Evolutionary conservation across 2,888 invertebrate species (phyloP).

Genomic region (Odontocolon sp.): DNA sequence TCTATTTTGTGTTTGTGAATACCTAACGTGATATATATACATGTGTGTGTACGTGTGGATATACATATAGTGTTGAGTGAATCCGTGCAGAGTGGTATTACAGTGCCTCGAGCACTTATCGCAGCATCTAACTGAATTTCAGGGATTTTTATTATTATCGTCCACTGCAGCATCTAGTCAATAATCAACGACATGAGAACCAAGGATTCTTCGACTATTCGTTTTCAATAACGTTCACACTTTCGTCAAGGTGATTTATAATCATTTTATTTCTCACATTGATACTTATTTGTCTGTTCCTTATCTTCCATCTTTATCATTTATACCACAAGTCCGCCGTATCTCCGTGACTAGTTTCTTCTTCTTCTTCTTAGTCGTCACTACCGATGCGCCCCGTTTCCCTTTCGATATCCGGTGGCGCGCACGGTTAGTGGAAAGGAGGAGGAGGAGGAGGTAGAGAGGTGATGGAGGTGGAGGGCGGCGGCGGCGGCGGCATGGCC

Average conservation of each 20-base stretch:
- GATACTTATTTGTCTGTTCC: neutral
- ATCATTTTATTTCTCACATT: neutral
- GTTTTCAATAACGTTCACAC: neutral
- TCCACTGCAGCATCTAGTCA: neutral
- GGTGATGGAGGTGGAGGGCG: conserved; percentile 2
- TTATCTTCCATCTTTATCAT: neutral
- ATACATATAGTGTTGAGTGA: conserved; percentile 12
- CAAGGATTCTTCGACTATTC: neutral
- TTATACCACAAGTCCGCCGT: neutral
- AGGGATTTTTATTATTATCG: conserved; percentile 4
- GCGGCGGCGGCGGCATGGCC: conserved; percentile 12
- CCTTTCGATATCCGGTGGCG: conserved; percentile 47
- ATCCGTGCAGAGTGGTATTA: neutral
- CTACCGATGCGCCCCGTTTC: conserved; percentile 7
- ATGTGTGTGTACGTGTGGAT: conserved; percentile 16
- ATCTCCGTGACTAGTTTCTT: conserved; percentile 42
- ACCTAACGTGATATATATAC: neutral
- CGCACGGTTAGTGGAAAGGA: no score
- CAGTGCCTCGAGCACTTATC: neutral
- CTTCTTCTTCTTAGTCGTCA: neutral
- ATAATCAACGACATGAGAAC: conserved; percentile 1
- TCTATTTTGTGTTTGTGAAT: neutral
- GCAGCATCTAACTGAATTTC: neutral
- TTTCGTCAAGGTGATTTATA: conserved; percentile 4
- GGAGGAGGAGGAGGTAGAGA: no score